Evolutionary conservation across 2,113 vertebrate genomes (phyloP).

Genomic region (Noctilio leporinus): DNA sequence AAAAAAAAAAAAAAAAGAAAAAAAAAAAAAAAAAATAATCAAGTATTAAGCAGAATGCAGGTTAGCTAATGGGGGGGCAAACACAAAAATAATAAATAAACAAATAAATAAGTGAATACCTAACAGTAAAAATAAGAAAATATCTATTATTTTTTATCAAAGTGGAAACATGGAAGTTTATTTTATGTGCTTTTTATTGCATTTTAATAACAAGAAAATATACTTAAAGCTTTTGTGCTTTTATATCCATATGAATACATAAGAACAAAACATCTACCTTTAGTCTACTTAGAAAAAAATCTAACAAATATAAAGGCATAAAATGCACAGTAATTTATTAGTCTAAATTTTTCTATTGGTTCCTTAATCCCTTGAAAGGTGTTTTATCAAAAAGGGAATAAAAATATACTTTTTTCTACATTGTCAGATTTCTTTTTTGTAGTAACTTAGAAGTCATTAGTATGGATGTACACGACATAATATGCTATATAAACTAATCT

Average conservation of each 20-base stretch:
- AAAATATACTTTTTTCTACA: background rate
- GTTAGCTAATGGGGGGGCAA: background rate
- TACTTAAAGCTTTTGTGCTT: constrained; percentile 7
- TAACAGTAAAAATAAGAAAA: background rate
- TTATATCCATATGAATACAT: background rate
- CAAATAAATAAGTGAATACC: background rate
- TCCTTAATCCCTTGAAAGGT: background rate
- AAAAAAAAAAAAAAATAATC: no score
- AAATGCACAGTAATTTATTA: background rate
- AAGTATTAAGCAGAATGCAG: background rate
- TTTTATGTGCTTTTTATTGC: background rate
- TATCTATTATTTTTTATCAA: background rate
- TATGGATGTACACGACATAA: background rate
- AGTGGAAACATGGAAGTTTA: background rate
- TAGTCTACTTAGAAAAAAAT: background rate
- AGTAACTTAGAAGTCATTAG: background rate
- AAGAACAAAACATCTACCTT: background rate
- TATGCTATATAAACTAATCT: background rate
- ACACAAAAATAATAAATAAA: background rate
- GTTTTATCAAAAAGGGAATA: background rate
- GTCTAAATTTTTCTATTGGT: background rate
- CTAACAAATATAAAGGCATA: background rate
- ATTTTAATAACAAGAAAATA: constrained; percentile 18
- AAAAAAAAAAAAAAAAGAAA: no score
- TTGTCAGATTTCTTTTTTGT: background rate